Base-by-base conservation (phyloP, 2,113 vertebrate genomes). In the Poeciliopsis occidentalis region DNA sequence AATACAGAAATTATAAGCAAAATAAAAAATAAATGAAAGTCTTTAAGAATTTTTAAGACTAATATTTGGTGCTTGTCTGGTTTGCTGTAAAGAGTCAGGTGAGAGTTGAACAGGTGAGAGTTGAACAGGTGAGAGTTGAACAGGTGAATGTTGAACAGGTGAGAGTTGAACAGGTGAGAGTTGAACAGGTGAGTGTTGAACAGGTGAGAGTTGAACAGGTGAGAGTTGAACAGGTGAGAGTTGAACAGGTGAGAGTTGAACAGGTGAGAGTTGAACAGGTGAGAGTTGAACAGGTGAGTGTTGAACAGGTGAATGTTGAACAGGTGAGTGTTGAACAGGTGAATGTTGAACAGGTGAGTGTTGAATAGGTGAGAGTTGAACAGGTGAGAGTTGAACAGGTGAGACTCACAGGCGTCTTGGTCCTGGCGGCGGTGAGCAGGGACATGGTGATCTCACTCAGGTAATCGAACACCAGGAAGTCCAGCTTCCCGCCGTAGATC, bases 401-500 rank as follows among this genome's bases (percentile, higher is more conserved):
- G 22, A 39, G 5, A 91, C 95, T 96, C 80, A 97, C 95, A 30
- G 95, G 92, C 15, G 75, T 91, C 75, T 94, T 96, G 69, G 93
- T 78, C 91, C 93, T 96, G 83, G 94, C 93, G 1, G 93, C 93
- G 4, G 95, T 93, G 75, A 96, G 92, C 73, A 97, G 91, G 7
- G 96, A 96, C 95, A 97, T 95, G 73, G 95, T 96, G 88, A 97
- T 95, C 87, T 98, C 96, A n/a, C 95, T 97, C 31, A 97, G 95
- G 84, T 96, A 96, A 90, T 96, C 95, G 72, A 97, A 98, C 60
- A 96, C 96, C 76, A 97, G 93, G 91, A 96, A 96, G 94, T 96
- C 93, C 88, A 97, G 79, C 71, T 95, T 93, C 64, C 97, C 95
- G 1, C 92, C 78, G 69, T 94, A 90, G 12, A 97, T 82, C 72